Evolutionary conservation across 1,140 invertebrate species (phyloP).

Genomic region (Anoplophora glabripennis): DNA sequence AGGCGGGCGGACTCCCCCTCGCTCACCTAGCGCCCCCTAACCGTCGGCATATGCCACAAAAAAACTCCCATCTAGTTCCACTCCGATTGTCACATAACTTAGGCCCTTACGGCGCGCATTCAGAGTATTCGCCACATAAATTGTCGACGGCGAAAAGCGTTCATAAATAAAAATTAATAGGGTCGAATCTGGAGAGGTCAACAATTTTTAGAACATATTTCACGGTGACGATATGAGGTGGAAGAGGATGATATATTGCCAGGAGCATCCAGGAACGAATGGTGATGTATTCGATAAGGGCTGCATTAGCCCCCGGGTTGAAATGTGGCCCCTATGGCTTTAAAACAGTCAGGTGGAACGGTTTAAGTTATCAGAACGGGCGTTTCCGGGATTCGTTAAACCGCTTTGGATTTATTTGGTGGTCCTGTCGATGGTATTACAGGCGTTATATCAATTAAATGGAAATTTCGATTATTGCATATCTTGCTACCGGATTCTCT

Average conservation of each 20-base stretch:
- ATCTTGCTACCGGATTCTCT: too few relatives aligned
- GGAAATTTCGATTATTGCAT: too few relatives aligned
- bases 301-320: constrained; percentile 13
- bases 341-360: constrained; percentile 19
- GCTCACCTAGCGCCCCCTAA: too few relatives aligned
- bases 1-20: too few relatives aligned
- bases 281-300: constrained; percentile 25
- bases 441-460: too few relatives aligned
- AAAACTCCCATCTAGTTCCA: background rate
- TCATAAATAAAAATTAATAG: constrained; percentile 32
- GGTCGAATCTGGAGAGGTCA: constrained; percentile 30
- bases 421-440: too few relatives aligned
- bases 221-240: constrained; percentile 25
- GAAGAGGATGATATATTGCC: constrained; percentile 26
- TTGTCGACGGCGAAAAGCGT: constrained; percentile 19
- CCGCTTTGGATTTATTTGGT: too few relatives aligned
- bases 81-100: background rate
- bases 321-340: constrained; percentile 18
- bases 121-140: constrained; percentile 12
- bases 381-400: too few relatives aligned
- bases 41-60: background rate
- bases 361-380: background rate
- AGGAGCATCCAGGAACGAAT: constrained; percentile 13
- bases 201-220: constrained; percentile 31
- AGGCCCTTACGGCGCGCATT: background rate